Evolutionary conservation across 2,888 invertebrate species (phyloP), one percentile per base, ranked within the genome.

Genomic region (Andrena chrysosceles): DNA sequence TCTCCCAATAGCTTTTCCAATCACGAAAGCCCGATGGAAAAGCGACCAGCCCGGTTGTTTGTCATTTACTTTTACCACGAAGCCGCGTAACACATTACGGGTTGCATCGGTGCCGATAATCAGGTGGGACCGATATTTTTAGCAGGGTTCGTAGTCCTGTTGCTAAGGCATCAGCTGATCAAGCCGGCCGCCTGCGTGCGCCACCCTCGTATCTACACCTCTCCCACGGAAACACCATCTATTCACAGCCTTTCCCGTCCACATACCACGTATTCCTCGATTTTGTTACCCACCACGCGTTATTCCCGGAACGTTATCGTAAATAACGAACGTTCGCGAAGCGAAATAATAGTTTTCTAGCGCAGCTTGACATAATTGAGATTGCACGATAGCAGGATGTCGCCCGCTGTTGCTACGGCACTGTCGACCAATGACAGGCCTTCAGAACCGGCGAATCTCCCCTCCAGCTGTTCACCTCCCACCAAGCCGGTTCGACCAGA

Each of bases 81-180:
- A 26, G 29, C 64, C 16, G 59, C 62, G 33, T 71, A 77, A 77
- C 59, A 59, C 66, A 59, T 84, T 80, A 68, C 79, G 62, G 64
- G 63, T 60, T 67, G 71, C 84, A 78, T 78, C 76, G 80, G 62
- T 13, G 56, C 73, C 68, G 80, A 77, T 79, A 83, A 87, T 81
- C 81, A 80, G 76, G 81, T 81, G 77, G 69, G 71, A 63, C 77
- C 76, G 87, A 88, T 89, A 87, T 88, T 86, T 87, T 88, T 87
- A 89, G 89, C 66, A 62, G 77, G 91, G 92, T 87, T 93, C 92
- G 90, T 93, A 93, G 89, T 81, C 91, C 90, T 93, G 93, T 93
- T 93, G 93, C 93, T 93, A 93, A 89, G 93, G 93, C 91, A 93
- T 93, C 93, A 93, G 93, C 93, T 93, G 93, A 93, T 93, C 90